phyloP scores from a whole-genome alignment of 2,888 invertebrate species.

The Yponomeuta cagnagella region DNA sequence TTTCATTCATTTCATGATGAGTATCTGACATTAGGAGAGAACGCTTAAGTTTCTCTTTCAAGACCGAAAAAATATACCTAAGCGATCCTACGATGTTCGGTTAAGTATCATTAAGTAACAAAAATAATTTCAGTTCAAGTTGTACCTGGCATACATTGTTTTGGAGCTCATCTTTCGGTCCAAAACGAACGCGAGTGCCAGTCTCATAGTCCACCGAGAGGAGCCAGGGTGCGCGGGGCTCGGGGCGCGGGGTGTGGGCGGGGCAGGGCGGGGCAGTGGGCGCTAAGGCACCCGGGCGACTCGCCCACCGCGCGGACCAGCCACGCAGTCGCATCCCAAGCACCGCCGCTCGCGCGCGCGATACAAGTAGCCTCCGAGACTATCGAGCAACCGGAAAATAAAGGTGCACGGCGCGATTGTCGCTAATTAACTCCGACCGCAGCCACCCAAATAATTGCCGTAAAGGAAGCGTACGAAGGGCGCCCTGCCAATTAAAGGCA shows the following conservation, averaged over 20 bases:
- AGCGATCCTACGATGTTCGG: too few relatives aligned
- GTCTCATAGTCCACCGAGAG: background rate
- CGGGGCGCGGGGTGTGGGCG: slow-evolving; percentile 38
- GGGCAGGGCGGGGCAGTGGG: slow-evolving; percentile 66
- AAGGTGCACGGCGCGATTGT: slow-evolving; percentile 50
- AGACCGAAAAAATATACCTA: too few relatives aligned
- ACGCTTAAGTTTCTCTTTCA: too few relatives aligned
- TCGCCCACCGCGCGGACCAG: slow-evolving; percentile 52
- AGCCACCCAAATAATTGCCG: slow-evolving; percentile 69
- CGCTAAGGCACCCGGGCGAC: slow-evolving; percentile 43
- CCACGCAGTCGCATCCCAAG: slow-evolving; percentile 55
- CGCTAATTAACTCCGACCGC: slow-evolving; percentile 51
- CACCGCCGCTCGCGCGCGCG: slow-evolving; percentile 53
- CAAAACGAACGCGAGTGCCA: too few relatives aligned
- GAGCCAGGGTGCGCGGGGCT: slow-evolving; percentile 25
- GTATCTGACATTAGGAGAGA: background rate
- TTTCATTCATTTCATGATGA: background rate
- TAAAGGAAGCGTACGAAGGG: slow-evolving; percentile 49
- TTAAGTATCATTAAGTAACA: too few relatives aligned
- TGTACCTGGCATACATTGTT: too few relatives aligned
- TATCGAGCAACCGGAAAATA: slow-evolving; percentile 30
- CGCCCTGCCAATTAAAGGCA: slow-evolving; percentile 65
- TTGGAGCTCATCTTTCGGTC: too few relatives aligned
- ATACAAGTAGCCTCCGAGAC: slow-evolving; percentile 27
- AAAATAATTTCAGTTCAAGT: too few relatives aligned